A percentile compares a stretch with the other conserved stretches of the same genome.
Evolutionary conservation across 2,888 invertebrate genomes (phyloP).

Genomic region (Lobophora halterata): DNA sequence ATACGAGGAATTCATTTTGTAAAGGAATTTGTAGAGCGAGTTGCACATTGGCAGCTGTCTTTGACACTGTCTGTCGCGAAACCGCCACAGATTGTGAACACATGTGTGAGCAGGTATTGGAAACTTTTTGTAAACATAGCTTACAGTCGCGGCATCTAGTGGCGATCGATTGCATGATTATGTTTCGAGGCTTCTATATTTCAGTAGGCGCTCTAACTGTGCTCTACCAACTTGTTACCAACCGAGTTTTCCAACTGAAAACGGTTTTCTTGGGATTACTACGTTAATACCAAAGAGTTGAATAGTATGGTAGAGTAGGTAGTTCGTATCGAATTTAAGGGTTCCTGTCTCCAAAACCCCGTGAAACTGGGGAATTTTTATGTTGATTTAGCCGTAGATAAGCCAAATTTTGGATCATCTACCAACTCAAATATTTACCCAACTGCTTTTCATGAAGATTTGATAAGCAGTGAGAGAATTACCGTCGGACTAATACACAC

Average conservation of each 20-base stretch:
- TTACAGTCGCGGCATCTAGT: slow-evolving; percentile 45
- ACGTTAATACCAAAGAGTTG: too few species aligned
- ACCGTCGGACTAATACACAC: too few species aligned
- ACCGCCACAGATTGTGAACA: slow-evolving; percentile 43
- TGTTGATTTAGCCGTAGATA: too few species aligned
- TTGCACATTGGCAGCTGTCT: slow-evolving; percentile 50
- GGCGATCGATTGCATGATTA: slow-evolving; percentile 17
- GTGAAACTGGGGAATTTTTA: too few species aligned
- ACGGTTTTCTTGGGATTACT: too few species aligned
- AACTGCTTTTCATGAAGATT: too few species aligned
- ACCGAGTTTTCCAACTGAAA: not conserved
- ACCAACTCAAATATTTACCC: too few species aligned
- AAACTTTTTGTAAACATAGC: slow-evolving; percentile 30
- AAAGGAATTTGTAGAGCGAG: slow-evolving; percentile 37
- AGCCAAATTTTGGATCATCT: too few species aligned
- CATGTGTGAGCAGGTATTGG: slow-evolving; percentile 20
- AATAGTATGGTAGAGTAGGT: too few species aligned
- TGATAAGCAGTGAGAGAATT: too few species aligned
- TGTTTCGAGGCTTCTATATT: slow-evolving; percentile 6
- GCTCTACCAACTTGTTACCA: slow-evolving; percentile 47
- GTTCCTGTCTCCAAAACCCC: too few species aligned
- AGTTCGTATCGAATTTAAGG: too few species aligned
- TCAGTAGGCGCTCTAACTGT: slow-evolving; percentile 35
- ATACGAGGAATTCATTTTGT: slow-evolving; percentile 4
- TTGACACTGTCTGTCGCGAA: slow-evolving; percentile 46